Evolutionary conservation across 2,888 invertebrate species (phyloP).

Genomic region (Eustalomyia histrio): DNA sequence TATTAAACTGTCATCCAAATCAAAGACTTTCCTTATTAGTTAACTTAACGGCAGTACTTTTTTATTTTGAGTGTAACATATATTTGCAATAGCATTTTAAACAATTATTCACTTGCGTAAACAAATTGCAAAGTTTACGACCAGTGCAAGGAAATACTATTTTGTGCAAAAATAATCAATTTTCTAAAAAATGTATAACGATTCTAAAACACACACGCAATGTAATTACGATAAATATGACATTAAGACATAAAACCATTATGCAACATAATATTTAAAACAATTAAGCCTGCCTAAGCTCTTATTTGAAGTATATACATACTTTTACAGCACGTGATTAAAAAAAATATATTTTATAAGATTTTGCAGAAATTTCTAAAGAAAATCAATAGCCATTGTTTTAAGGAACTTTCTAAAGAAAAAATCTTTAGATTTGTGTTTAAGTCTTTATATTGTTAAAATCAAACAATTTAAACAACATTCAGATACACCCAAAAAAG

Average conservation of each 20-base stretch:
- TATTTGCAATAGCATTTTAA: too few relatives aligned
- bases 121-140: not conserved
- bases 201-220: not conserved
- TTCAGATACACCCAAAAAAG: too few relatives aligned
- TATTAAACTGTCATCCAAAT: too few relatives aligned
- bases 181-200: not conserved
- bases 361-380: not conserved
- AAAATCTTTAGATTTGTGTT: not conserved
- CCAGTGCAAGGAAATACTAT: not conserved
- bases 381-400: conserved; percentile 1
- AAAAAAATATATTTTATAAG: not conserved
- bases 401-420: not conserved
- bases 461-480: not conserved
- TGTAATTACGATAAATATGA: not conserved
- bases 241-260: not conserved
- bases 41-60: too few relatives aligned
- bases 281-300: not conserved
- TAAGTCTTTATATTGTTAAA: not conserved
- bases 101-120: not conserved
- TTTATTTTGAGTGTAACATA: too few relatives aligned
- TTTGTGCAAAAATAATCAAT: not conserved
- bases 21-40: too few relatives aligned
- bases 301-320: too few relatives aligned
- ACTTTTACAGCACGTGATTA: not conserved
- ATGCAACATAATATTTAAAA: not conserved